Evolutionary conservation across 2,797 vertebrate genomes (phyloP).

Genomic region (Sebastolobus alascanus): DNA sequence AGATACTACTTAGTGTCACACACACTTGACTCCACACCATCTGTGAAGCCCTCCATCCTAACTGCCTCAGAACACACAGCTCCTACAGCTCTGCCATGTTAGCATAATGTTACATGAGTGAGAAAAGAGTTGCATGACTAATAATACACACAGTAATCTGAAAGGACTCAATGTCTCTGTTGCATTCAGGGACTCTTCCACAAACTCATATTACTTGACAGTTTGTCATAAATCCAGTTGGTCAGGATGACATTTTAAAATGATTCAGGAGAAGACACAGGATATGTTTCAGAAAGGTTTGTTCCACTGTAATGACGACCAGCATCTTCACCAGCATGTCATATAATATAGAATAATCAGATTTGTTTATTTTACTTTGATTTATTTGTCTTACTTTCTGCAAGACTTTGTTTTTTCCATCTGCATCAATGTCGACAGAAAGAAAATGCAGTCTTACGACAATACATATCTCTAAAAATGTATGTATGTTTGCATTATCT

Average conservation of each 20-base stretch:
- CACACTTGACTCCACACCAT: constrained; percentile 68
- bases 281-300: neutral
- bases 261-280: neutral
- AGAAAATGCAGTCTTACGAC: neutral
- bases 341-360: neutral
- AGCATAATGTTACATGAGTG: neutral
- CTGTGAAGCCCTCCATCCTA: constrained; percentile 52
- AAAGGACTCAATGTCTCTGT: neutral
- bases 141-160: neutral
- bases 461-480: neutral
- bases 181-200: neutral
- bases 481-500: neutral
- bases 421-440: neutral
- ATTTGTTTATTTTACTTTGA: neutral
- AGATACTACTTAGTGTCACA: constrained; percentile 77
- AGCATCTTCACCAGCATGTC: neutral
- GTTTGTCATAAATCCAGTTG: neutral
- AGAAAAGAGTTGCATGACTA: neutral
- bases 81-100: neutral
- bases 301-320: neutral
- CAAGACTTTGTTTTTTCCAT: neutral
- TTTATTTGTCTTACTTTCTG: neutral
- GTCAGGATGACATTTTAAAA: neutral
- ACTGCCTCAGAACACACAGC: constrained; percentile 4
- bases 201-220: neutral